These are phyloP conservation scores for Oedothorax gibbosus DNA, from an alignment of 1,140 invertebrate genomes.

Conservation along the genomic window DNA sequence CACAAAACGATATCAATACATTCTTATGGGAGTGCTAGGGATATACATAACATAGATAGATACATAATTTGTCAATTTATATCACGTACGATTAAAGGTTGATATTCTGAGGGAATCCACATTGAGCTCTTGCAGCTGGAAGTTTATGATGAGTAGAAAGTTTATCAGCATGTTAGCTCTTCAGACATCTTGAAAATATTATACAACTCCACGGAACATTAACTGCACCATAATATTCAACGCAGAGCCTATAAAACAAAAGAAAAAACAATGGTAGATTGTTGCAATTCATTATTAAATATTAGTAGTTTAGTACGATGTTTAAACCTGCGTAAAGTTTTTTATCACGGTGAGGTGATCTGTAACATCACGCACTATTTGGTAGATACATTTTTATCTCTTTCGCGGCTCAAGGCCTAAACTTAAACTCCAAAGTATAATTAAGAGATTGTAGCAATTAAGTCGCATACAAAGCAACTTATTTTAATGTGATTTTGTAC, in stretches of 20 bases:
- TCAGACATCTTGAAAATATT: slow-evolving; percentile 8
- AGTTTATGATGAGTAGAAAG: not conserved
- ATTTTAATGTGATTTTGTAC: too few relatives aligned
- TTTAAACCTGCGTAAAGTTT: too few relatives aligned
- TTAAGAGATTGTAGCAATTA: too few relatives aligned
- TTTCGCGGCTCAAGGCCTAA: too few relatives aligned
- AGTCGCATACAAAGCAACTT: too few relatives aligned
- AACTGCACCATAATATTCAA: slow-evolving; percentile 19
- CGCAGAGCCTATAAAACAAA: slow-evolving; percentile 12
- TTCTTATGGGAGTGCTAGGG: slow-evolving; percentile 3
- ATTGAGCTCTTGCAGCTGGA: slow-evolving; percentile 27
- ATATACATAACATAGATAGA: slow-evolving; percentile 19
- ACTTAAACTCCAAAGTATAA: too few relatives aligned
- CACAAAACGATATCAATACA: slow-evolving; percentile 18
- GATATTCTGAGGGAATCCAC: slow-evolving; percentile 38
- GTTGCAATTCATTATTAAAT: too few relatives aligned
- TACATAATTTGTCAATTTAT: slow-evolving; percentile 20
- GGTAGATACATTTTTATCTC: too few relatives aligned
- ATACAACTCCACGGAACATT: slow-evolving; percentile 19
- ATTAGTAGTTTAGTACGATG: too few relatives aligned
- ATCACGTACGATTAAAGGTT: slow-evolving; percentile 30
- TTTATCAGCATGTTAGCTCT: not conserved
- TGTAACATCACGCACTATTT: too few relatives aligned
- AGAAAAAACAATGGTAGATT: not conserved
- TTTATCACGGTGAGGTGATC: too few relatives aligned